Percentiles rank a stretch among this genome's conserved stretches.
Evolutionary conservation across 1,140 invertebrate species (phyloP).

Genomic region (Drosophila rhopaloa): DNA sequence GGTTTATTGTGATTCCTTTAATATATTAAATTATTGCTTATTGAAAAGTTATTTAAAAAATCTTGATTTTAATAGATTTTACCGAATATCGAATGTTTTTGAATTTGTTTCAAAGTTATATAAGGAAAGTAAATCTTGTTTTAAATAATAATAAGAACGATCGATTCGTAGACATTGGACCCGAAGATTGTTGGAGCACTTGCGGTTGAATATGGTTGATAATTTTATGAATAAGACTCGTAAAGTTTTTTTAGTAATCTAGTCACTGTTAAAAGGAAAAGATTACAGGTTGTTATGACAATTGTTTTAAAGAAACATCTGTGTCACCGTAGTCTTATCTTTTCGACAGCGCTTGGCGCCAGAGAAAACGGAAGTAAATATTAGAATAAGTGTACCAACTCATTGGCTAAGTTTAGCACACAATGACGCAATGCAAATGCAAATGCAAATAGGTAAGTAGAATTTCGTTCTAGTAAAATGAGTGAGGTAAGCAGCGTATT

Average conservation of each 20-base stretch:
- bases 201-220: neutral
- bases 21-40: no score
- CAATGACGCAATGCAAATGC: conserved; percentile 19
- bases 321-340: neutral
- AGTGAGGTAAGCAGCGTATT: conserved; percentile 54
- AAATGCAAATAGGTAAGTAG: conserved; percentile 11
- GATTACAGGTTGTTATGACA: conserved; percentile 11
- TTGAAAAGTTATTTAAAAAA: no score
- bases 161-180: neutral
- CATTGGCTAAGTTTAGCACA: conserved; percentile 10
- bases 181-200: neutral
- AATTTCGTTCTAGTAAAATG: conserved; percentile 17
- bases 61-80: no score
- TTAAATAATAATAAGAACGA: no score
- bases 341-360: neutral
- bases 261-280: conserved; percentile 25
- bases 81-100: no score
- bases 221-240: conserved; percentile 6
- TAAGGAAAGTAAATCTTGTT: no score
- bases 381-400: neutral
- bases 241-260: neutral
- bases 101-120: no score
- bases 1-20: no score
- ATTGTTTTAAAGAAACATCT: conserved; percentile 9
- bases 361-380: neutral